A percentile compares a stretch with the other conserved stretches of the same genome.
Conservation (phyloP, 2,797 vertebrate species). For the Gymnoscopelus braueri region DNA sequence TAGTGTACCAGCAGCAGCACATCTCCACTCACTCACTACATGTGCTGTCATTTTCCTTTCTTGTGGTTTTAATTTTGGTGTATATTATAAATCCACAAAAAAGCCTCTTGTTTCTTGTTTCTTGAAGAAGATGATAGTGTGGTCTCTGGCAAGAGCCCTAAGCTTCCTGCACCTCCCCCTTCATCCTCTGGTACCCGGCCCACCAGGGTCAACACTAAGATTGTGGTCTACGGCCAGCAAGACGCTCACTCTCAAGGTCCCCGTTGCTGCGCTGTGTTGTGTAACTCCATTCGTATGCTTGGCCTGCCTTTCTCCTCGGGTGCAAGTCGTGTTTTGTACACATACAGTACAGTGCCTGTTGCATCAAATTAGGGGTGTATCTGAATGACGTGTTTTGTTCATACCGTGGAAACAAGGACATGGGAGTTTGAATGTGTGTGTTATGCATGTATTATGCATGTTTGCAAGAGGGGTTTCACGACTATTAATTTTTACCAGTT, state of each 20-base stretch:
- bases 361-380: not conserved
- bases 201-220: constrained; percentile 84
- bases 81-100: too few relatives aligned
- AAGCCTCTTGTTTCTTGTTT: constrained; percentile 48
- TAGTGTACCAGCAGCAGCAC: too few relatives aligned
- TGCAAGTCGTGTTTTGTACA: not conserved
- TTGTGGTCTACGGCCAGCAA: constrained; percentile 86
- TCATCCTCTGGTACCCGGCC: constrained; percentile 79
- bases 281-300: constrained; percentile 31
- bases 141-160: constrained; percentile 84
- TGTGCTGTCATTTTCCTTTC: too few relatives aligned
- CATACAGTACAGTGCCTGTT: not conserved
- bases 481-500: too few relatives aligned
- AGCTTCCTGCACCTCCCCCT: constrained; percentile 77
- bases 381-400: not conserved
- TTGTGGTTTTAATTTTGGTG: too few relatives aligned
- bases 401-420: not conserved
- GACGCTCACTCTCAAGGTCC: constrained; percentile 85
- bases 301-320: constrained; percentile 11
- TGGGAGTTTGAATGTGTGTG: not conserved
- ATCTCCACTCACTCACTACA: too few relatives aligned
- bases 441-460: not conserved
- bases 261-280: constrained; percentile 49
- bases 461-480: not conserved
- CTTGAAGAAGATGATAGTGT: constrained; percentile 81